Percentiles rank a stretch among this genome's conserved stretches.
phyloP scores from a whole-genome alignment of 2,888 invertebrate species.

The Sacculina carcini region DNA sequence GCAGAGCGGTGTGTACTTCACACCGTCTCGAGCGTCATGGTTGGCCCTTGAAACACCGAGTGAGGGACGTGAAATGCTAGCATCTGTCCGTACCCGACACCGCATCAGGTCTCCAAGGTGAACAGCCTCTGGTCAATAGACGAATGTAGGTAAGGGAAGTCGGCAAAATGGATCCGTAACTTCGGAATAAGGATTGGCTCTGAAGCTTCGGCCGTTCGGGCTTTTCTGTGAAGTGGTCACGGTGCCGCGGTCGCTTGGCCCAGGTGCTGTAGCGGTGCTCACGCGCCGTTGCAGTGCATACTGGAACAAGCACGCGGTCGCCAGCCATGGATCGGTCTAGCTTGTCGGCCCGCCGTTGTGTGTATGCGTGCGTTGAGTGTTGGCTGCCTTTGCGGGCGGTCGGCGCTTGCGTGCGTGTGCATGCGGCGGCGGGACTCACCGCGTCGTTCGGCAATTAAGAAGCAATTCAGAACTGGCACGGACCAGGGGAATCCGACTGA shows the following conservation, averaged over 20 bases:
- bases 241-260: conserved; percentile 14
- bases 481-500: too few relatives aligned
- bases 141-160: conserved; percentile 41
- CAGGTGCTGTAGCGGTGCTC: conserved; percentile 15
- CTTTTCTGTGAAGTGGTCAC: conserved; percentile 25
- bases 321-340: conserved; percentile 12
- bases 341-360: conserved; percentile 25
- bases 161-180: conserved; percentile 35
- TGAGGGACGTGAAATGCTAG: conserved; percentile 18
- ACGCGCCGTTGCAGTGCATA: conserved; percentile 11
- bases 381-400: background rate
- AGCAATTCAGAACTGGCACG: too few relatives aligned
- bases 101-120: conserved; percentile 49
- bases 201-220: conserved; percentile 36
- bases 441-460: too few relatives aligned
- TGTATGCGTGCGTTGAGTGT: background rate
- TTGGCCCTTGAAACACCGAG: conserved; percentile 23
- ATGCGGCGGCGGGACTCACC: too few relatives aligned
- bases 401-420: too few relatives aligned
- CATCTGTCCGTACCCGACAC: conserved; percentile 37
- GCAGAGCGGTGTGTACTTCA: conserved; percentile 21
- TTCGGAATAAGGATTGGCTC: conserved; percentile 44
- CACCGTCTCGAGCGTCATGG: conserved; percentile 17
- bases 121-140: conserved; percentile 38
- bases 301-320: conserved; percentile 5